Base-by-base conservation (phyloP, 2,113 vertebrate species). In the Alligator sinensis region DNA sequence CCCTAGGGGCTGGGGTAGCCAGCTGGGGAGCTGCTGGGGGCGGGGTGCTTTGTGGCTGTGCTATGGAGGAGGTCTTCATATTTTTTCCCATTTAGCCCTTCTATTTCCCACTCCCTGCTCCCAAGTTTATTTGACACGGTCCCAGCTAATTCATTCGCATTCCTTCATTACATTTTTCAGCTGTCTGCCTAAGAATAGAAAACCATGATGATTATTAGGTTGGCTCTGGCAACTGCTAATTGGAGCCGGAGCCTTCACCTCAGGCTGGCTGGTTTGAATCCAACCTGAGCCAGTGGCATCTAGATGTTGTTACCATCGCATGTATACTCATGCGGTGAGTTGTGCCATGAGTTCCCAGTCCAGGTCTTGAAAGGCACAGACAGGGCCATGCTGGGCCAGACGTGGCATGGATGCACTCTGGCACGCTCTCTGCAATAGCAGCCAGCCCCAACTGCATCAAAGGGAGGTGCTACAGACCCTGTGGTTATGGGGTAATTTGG, bases 191-290 rank as follows among this genome's bases (percentile, higher is more conserved):
- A 86, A 86, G 91, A 95, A 95, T 93, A 93, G 93, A 92, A 91
- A 80, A 78, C 0, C 0, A 27, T 86, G 94, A 92, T 0, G 59
- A 96, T 93, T 93, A 91, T 95, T 94, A 91, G 95, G 30, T 86
- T 0, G 4, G 88, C 86, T 95, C 96, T 92, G 95, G 90, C 92
- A 96, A n/a, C 3, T 68, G 86, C 81, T 95, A 94, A 95, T 82
- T 88, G 94, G 91, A 95, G 94, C 77, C 84, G 93, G 93, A 97
- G 91, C 91, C 91, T 91, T 77, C 86, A 96, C 86, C 94, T 94
- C 91, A 92, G 58, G 83, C 63, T 77, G 81, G 83, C 63, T 77
- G 81, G 86, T 54, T 83, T 91, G 90, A 86, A 83, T 94, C 83
- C 91, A 91, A 87, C 78, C 83, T 60, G 86, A 64, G 4, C 76